Base-by-base conservation (phyloP, 2,113 vertebrate genomes). In the Poeciliopsis occidentalis region DNA sequence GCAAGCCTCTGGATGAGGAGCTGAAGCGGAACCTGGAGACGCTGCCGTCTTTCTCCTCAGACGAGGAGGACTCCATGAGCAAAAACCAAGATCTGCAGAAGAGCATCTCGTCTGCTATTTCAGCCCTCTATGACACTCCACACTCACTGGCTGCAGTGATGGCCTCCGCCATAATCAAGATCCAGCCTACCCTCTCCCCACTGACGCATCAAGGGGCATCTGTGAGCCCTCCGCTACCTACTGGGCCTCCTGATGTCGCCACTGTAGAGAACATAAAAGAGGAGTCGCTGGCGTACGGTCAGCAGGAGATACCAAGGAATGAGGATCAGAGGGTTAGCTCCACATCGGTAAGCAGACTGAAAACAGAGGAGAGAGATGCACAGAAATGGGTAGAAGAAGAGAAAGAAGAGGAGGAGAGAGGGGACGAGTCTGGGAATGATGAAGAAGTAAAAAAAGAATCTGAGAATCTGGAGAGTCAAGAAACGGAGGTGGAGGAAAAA, bases 41-140 rank as follows among this genome's bases (percentile, higher is more conserved):
- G 0, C 85, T 98, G 63, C 96, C 97, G 0, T 97, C 96, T 4
- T 98, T 98, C 88, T 98, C 97, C 34, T 97, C 96, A 0, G 97
- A 97, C 0, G 97, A 98, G 87, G 97, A 97, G 75, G 97, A 97
- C 81, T 97, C 95, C 0, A 96, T 97, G 60, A 95, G 96, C 87
- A 98, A 98, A 90, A 98, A 98, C 89, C 95, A 96, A 85, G 96
- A 98, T 82, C 93, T 98, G 60, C 97, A 98, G 90, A 96, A 97
- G 80, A 97, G 97, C 93, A 98, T 98, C 80, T 96, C 96, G 0
- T 98, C 96, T 0, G 96, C 97, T 81, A 98, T 98, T 89, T 98
- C 97, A 0, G 96, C 96, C 12, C 96, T 98, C 0, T 96, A 98
- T 0, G 97, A 98, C 81, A 96, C 95, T 0, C 93, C 95, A 0